Percentiles rank a stretch among this genome's conserved stretches.
These are phyloP conservation scores for Drosophila ezoana DNA, from an alignment of 2,888 invertebrate genomes.

Conservation along the genomic window DNA sequence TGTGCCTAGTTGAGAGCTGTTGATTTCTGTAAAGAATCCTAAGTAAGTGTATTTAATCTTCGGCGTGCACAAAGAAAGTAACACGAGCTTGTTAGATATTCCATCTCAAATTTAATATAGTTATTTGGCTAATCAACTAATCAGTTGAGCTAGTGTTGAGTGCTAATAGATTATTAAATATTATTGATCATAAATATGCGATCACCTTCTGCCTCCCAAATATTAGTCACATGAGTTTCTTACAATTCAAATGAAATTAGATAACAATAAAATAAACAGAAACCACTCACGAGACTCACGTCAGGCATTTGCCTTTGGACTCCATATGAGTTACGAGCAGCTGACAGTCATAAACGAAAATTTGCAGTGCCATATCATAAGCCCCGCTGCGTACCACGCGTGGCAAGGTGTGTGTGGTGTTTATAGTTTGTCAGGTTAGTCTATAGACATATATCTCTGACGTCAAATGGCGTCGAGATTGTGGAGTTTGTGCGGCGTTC, in stretches of 20 bases:
- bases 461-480: conserved; percentile 45
- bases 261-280: conserved; percentile 41
- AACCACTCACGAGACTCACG: conserved; percentile 32
- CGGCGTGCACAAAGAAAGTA: neutral
- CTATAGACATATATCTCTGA: conserved; percentile 29
- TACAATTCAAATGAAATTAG: conserved; percentile 20
- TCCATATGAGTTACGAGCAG: conserved; percentile 25
- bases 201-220: conserved; percentile 9
- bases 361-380: conserved; percentile 38
- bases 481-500: conserved; percentile 12
- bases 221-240: conserved; percentile 36
- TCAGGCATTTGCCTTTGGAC: neutral
- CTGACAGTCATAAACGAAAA: conserved; percentile 40
- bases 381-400: neutral
- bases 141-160: conserved; percentile 5
- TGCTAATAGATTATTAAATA: conserved; percentile 27
- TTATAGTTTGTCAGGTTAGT: conserved; percentile 17
- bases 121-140: conserved; percentile 10
- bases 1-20: accelerated
- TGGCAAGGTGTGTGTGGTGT: neutral
- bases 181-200: neutral
- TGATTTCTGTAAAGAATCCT: neutral
- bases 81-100: conserved; percentile 8
- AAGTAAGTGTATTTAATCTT: neutral
- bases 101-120: conserved; percentile 12